These are phyloP conservation scores for Glyphotaelius pellucidus DNA, from an alignment of 2,888 invertebrate genomes.

Conservation along the genomic window DNA sequence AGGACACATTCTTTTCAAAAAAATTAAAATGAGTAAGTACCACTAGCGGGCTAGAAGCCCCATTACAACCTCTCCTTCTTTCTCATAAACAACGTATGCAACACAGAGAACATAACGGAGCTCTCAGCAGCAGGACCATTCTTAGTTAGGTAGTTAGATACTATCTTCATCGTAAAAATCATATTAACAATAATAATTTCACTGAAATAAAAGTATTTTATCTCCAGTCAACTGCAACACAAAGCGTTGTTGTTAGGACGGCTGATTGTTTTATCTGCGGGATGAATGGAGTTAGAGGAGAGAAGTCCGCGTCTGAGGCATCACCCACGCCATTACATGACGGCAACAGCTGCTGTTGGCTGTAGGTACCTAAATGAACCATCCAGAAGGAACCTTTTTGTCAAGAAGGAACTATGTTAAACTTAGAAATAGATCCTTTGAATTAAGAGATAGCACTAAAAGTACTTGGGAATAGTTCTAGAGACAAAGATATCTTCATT, in stretches of 20 bases:
- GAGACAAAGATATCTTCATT: no score
- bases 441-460: background rate
- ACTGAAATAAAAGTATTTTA: background rate
- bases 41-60: no score
- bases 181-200: background rate
- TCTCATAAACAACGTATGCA: no score
- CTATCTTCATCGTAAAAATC: background rate
- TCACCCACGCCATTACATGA: conserved; percentile 23
- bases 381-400: background rate
- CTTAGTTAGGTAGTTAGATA: background rate
- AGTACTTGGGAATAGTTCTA: no score
- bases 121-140: no score
- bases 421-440: background rate
- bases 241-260: background rate
- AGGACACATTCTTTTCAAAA: no score
- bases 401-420: background rate
- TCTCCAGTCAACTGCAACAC: background rate
- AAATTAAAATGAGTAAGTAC: no score
- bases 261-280: background rate
- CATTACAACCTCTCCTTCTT: no score
- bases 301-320: background rate
- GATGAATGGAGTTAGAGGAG: background rate
- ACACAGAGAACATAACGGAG: no score
- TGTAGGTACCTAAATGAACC: background rate
- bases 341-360: background rate